Evolutionary conservation across 2,888 invertebrate species (phyloP).

Genomic region (Drosophila antonietae): DNA sequence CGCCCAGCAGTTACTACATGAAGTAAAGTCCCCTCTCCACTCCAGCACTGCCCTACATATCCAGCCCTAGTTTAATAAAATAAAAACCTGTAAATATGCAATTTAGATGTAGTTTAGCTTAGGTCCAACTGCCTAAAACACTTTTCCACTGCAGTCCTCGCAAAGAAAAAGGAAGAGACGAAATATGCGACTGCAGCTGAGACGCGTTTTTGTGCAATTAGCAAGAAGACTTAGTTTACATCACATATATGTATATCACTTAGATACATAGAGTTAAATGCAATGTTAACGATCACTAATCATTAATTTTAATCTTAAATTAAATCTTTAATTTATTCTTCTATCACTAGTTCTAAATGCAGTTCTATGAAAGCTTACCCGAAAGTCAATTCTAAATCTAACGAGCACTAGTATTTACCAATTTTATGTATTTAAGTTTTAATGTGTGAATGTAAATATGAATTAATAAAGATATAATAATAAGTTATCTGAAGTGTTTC

Average conservation of each 20-base stretch:
- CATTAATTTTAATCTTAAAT: slow-evolving; percentile 62
- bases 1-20: slow-evolving; percentile 86
- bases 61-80: slow-evolving; percentile 14
- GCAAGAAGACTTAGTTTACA: slow-evolving; percentile 42
- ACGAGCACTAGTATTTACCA: slow-evolving; percentile 44
- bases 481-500: background rate
- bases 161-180: background rate
- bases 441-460: slow-evolving; percentile 52
- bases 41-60: background rate
- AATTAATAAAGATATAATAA: slow-evolving; percentile 33
- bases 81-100: slow-evolving; percentile 63
- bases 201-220: slow-evolving; percentile 62
- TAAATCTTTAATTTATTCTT: slow-evolving; percentile 65
- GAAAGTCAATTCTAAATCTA: slow-evolving; percentile 42
- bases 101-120: slow-evolving; percentile 33
- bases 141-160: slow-evolving; percentile 72
- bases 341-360: slow-evolving; percentile 36
- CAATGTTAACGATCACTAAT: slow-evolving; percentile 67
- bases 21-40: slow-evolving; percentile 64
- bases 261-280: slow-evolving; percentile 38
- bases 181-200: slow-evolving; percentile 64
- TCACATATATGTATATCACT: slow-evolving; percentile 2
- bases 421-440: slow-evolving; percentile 30
- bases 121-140: slow-evolving; percentile 54
- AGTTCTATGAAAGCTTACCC: slow-evolving; percentile 28